Evolutionary conservation across 2,888 invertebrate genomes (phyloP), one percentile per base, ranked within the genome.

Genomic region (Caenorhabditis drosophilae): DNA sequence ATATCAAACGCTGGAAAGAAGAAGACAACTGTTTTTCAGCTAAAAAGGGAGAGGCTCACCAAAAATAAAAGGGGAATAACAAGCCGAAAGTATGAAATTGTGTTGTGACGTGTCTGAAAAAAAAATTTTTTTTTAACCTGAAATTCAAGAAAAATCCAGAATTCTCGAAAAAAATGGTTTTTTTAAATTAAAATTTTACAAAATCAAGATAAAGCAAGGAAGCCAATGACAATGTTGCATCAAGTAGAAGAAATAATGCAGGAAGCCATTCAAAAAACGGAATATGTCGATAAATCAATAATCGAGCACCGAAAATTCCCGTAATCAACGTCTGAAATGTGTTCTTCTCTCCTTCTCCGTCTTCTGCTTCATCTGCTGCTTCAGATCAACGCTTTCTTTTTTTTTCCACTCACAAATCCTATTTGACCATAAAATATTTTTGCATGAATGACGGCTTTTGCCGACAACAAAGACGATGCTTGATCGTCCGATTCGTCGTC

Each of bases 191-290:
- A n/a, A 25, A 46, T 59, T 59, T 48, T 9, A 66, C 60, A 47
- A 67, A 60, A 53, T 67, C 60, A n/a, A 67, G 46, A 31, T 60
- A 60, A 4, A 67, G 41, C 22, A 67, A 46, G 0, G 60, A 60
- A 12, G 60, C 60, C 18, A 67, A 54, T n/a, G 67, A 51, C n/a
- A 67, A 34, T 7, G 55, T 53, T 2, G 67, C 52, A 35, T 67
- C 67, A 22, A 67, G 50, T n/a, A 67, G 48, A 4, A 67, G 60
- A 4, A 60, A 36, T 35, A 67, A 53, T 20, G 60, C 60, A 2
- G 67, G 60, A n/a, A 67, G 60, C 67, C 67, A 67, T 2, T 60
- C 54, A 48, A 59, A 60, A 25, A 61, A 60, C 25, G 60, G 53
- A 38, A 67, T 57, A 25, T 60, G 55, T 20, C 38, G 45, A 27